phyloP scores from a whole-genome alignment of 2,888 invertebrate species.

The Pollenia griseotomentosa region DNA sequence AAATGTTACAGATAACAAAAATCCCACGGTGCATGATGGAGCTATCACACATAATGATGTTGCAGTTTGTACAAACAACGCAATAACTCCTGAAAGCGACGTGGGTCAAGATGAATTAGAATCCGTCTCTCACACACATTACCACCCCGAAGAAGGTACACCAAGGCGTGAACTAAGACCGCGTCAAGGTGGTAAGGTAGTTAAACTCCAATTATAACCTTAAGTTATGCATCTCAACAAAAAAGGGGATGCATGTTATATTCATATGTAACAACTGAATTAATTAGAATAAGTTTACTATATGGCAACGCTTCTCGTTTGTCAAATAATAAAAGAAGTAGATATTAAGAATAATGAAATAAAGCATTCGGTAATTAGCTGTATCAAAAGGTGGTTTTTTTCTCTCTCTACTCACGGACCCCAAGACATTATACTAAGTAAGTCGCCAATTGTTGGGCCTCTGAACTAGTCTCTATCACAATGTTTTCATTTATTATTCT shows the following conservation, averaged over 20 bases:
- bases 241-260: slow-evolving; percentile 19
- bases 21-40: slow-evolving; percentile 31
- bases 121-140: slow-evolving; percentile 34
- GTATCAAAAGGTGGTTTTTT: too few relatives aligned
- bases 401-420: too few relatives aligned
- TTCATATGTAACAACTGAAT: background rate
- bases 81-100: slow-evolving; percentile 24
- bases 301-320: slow-evolving; percentile 15
- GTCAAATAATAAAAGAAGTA: slow-evolving; percentile 19
- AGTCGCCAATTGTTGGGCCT: too few relatives aligned
- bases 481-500: too few relatives aligned
- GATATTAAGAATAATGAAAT: slow-evolving; percentile 25
- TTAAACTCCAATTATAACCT: background rate
- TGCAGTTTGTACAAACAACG: slow-evolving; percentile 29
- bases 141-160: slow-evolving; percentile 43
- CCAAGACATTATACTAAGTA: too few relatives aligned
- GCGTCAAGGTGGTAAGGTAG: slow-evolving; percentile 48
- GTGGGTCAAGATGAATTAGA: slow-evolving; percentile 9
- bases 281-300: slow-evolving; percentile 17
- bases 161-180: slow-evolving; percentile 54
- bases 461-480: too few relatives aligned
- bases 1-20: slow-evolving; percentile 27
- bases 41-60: slow-evolving; percentile 32
- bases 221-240: slow-evolving; percentile 20
- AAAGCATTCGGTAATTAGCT: slow-evolving; percentile 8